Evolutionary conservation across 2,113 vertebrate genomes (phyloP).

Genomic region (Pelecanus crispus): DNA sequence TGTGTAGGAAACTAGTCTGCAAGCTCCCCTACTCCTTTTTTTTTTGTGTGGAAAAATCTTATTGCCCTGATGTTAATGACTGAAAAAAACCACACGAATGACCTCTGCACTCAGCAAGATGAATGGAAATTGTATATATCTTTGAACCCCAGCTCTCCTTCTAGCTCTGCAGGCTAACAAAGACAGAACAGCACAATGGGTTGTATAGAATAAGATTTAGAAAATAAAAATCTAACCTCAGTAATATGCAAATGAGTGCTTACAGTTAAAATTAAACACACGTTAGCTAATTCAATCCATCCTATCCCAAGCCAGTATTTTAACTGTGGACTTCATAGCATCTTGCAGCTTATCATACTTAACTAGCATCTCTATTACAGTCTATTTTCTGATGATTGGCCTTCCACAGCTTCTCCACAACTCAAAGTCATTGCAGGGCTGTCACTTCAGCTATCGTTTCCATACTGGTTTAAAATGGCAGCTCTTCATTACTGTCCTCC

Average conservation of each 20-base stretch:
- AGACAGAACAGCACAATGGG: neutral
- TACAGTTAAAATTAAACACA: neutral
- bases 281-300: neutral
- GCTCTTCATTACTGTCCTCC: neutral
- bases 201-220: too few species aligned
- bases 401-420: neutral
- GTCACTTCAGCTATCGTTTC: neutral
- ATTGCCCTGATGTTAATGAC: neutral
- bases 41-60: neutral
- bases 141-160: neutral
- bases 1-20: neutral
- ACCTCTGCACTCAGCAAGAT: neutral
- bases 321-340: neutral
- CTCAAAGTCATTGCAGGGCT: neutral
- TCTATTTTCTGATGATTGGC: neutral
- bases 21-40: neutral
- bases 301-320: neutral
- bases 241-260: neutral
- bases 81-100: neutral
- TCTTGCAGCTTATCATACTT: neutral
- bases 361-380: neutral
- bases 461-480: neutral
- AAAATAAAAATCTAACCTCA: too few species aligned
- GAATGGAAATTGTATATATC: neutral
- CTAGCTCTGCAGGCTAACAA: neutral